A percentile compares a stretch with the other conserved stretches of the same genome.
phyloP scores from a whole-genome alignment of 2,888 invertebrate genomes.

The Agriopis aurantiaria region DNA sequence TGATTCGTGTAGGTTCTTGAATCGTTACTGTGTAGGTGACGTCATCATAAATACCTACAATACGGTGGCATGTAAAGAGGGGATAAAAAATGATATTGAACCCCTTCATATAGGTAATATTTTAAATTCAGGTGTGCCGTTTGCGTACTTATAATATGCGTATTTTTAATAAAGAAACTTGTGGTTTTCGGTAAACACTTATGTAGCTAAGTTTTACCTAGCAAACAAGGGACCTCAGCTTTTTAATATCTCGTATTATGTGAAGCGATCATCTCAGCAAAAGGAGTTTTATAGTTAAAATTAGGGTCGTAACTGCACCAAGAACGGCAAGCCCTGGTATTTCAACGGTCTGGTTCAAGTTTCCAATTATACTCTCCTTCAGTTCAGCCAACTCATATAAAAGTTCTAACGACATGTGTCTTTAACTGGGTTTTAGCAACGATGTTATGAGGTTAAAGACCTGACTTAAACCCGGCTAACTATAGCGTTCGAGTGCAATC shows the following conservation, averaged over 20 bases:
- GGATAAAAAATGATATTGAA: too few species aligned
- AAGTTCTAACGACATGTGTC: constrained; percentile 76
- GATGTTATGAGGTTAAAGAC: constrained; percentile 54
- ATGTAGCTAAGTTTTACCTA: constrained; percentile 1
- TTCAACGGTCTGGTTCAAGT: constrained; percentile 69
- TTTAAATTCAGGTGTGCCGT: too few species aligned
- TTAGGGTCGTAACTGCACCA: constrained; percentile 66
- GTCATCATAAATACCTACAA: too few species aligned
- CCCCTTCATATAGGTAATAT: too few species aligned
- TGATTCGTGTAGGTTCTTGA: too few species aligned
- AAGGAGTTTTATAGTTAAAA: constrained; percentile 67
- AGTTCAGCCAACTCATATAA: constrained; percentile 82
- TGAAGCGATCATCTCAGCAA: constrained; percentile 26
- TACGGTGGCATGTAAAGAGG: too few species aligned
- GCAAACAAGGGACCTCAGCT: constrained; percentile 6
- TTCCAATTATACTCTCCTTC: constrained; percentile 82
- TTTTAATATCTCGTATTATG: constrained; percentile 33
- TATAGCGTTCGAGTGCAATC: constrained; percentile 45
- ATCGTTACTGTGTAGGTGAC: too few species aligned
- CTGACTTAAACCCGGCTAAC: constrained; percentile 30
- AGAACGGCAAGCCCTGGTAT: constrained; percentile 57
- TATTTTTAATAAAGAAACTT: neutral
- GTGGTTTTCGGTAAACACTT: neutral
- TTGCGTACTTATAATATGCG: too few species aligned
- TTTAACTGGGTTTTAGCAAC: constrained; percentile 60